Conservation (phyloP, 1,140 invertebrate species). For the Arion vulgaris region DNA sequence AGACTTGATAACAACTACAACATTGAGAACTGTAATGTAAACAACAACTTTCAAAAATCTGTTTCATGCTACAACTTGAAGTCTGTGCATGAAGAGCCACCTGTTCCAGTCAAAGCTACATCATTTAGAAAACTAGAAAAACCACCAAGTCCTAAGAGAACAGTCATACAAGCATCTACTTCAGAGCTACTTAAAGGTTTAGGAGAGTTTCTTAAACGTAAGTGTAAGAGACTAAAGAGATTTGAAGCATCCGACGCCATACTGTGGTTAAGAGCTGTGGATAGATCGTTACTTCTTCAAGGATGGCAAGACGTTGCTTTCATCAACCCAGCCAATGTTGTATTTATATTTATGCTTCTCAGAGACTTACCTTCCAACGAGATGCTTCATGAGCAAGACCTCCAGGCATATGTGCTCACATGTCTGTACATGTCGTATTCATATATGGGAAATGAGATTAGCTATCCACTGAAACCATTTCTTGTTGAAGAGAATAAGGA, state of each 20-base stretch:
- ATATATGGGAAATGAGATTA: conserved; percentile 96
- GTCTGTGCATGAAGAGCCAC: conserved; percentile 54
- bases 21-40: conserved; percentile 65
- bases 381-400: conserved; percentile 86
- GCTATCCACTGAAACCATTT: conserved; percentile 99
- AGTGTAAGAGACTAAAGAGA: conserved; percentile 79
- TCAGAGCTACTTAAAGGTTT: conserved; percentile 97
- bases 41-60: conserved; percentile 76
- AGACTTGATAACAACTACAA: conserved; percentile 78
- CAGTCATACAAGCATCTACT: conserved; percentile 97
- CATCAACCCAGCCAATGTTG: conserved; percentile 99
- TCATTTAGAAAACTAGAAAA: conserved; percentile 61
- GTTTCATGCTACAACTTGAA: conserved; percentile 76
- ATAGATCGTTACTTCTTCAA: conserved; percentile 93
- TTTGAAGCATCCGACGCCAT: conserved; percentile 85
- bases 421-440: conserved; percentile 99
- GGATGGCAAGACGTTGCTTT: conserved; percentile 99
- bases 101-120: conserved; percentile 57
- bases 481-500: conserved; percentile 86
- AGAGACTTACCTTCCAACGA: conserved; percentile 77
- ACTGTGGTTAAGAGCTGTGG: conserved; percentile 97
- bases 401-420: conserved; percentile 96
- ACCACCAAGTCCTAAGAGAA: conserved; percentile 75
- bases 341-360: conserved; percentile 99
- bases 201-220: conserved; percentile 91